Evolutionary conservation across 2,888 invertebrate species (phyloP).

Genomic region (Arctia plantaginis): DNA sequence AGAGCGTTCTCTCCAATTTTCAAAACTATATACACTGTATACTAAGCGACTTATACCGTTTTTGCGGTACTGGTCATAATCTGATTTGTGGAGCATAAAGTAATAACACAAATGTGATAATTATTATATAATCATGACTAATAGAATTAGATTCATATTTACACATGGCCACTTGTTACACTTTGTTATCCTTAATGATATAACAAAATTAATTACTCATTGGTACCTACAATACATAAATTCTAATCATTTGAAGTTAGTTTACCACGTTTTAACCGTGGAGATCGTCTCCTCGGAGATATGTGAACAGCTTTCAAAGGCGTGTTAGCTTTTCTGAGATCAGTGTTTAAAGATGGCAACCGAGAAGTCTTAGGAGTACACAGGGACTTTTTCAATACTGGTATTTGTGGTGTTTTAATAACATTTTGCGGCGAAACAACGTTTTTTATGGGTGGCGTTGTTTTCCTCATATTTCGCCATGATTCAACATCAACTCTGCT

Average conservation of each 20-base stretch:
- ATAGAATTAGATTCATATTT: constrained; percentile 63
- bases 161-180: constrained; percentile 72
- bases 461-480: constrained; percentile 66
- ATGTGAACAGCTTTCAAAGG: constrained; percentile 85
- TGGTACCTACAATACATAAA: constrained; percentile 39
- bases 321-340: constrained; percentile 84
- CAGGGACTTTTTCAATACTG: constrained; percentile 87
- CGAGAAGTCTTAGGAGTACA: constrained; percentile 85
- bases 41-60: neutral
- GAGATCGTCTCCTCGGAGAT: constrained; percentile 78
- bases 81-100: neutral
- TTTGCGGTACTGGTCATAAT: neutral
- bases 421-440: constrained; percentile 70
- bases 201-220: constrained; percentile 48
- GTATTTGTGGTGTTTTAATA: constrained; percentile 74
- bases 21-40: neutral
- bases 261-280: constrained; percentile 66
- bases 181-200: constrained; percentile 46
- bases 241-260: constrained; percentile 30
- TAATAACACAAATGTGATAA: constrained; percentile 19
- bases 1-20: neutral
- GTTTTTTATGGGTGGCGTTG: constrained; percentile 70
- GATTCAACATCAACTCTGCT: constrained; percentile 62
- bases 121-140: constrained; percentile 51
- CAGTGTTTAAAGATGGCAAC: constrained; percentile 74